phyloP scores from a whole-genome alignment of 1,140 invertebrate species.

The Zaprionus africanus region DNA sequence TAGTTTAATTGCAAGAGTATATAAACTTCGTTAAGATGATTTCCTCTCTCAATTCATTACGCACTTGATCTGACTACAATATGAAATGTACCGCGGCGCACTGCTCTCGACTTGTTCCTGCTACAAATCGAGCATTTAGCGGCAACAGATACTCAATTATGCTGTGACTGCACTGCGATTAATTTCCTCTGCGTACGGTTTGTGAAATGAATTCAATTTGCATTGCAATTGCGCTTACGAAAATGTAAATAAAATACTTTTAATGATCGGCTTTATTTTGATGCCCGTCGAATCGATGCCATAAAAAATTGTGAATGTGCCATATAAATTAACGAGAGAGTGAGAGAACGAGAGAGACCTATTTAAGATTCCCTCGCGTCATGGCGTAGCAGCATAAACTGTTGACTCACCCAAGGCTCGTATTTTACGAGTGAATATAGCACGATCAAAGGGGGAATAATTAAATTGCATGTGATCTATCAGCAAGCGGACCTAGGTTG shows the following conservation, averaged over 20 bases:
- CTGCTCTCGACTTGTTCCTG: constrained; percentile 22
- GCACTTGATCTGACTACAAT: constrained; percentile 38
- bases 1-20: not conserved
- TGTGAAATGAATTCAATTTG: constrained; percentile 41
- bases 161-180: constrained; percentile 17
- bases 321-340: constrained; percentile 37
- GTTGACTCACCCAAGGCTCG: constrained; percentile 4
- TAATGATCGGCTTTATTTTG: constrained; percentile 35
- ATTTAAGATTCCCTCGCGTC: constrained; percentile 31
- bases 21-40: not conserved
- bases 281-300: constrained; percentile 16
- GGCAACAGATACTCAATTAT: constrained; percentile 49
- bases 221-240: constrained; percentile 31
- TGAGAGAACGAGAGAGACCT: constrained; percentile 1
- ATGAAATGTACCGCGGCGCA: constrained; percentile 4
- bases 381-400: constrained; percentile 35
- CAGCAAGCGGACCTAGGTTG: constrained; percentile 15
- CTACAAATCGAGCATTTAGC: constrained; percentile 34
- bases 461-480: not conserved
- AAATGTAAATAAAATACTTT: constrained; percentile 17
- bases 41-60: constrained; percentile 15
- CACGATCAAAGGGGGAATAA: constrained; percentile 6
- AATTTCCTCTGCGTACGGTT: constrained; percentile 27
- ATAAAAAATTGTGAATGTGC: constrained; percentile 43
- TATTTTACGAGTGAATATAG: constrained; percentile 19